Evolutionary conservation across 1,140 invertebrate species (phyloP), one percentile per base, ranked within the genome.

Genomic region (Bicyclus anynana): DNA sequence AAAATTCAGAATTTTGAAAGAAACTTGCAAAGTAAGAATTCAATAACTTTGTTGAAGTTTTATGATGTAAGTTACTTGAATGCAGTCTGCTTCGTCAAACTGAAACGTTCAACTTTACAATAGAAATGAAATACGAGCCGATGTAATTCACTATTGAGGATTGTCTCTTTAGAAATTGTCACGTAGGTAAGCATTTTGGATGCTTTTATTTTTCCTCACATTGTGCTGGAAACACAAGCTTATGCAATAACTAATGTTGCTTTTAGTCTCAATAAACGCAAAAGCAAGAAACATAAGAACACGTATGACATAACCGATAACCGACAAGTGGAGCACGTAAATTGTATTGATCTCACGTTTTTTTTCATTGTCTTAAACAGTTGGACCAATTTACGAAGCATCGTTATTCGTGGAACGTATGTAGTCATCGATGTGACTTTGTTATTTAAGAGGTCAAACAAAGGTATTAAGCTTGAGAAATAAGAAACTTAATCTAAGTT

Each of bases 271-370:
- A 27, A 44, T 57, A 50, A 47, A 44, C 6, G 20, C 26, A 57
- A 52, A 37, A 57, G 55, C 35, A 42, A 40, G 18, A 18, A 57
- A 9, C 13, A 10, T 48, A 42, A 38, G 53, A 56, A 57, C 48
- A 26, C 50, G n/a, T 27, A 38, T 57, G 53, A 57, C 33, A 53
- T 53, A 57, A 57, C 53, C 23, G 21, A 48, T 13, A 80, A 76
- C 53, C 23, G 21, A 48, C 17, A 80, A 76, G 59, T 76, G 53
- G 74, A 71, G 59, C 77, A 67, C 53, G 51, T 77, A 65, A 79
- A 77, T 79, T 76, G n/a, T 42, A 83, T 81, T 80, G 69, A 78
- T 85, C 77, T 77, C 74, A 80, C 77, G 82, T 80, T 80, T 78
- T 75, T 70, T 62, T 80, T 74, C 49, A 74, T 74, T 59, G 62